Base-by-base conservation (phyloP, 2,113 vertebrate genomes). In the Raphicerus campestris region DNA sequence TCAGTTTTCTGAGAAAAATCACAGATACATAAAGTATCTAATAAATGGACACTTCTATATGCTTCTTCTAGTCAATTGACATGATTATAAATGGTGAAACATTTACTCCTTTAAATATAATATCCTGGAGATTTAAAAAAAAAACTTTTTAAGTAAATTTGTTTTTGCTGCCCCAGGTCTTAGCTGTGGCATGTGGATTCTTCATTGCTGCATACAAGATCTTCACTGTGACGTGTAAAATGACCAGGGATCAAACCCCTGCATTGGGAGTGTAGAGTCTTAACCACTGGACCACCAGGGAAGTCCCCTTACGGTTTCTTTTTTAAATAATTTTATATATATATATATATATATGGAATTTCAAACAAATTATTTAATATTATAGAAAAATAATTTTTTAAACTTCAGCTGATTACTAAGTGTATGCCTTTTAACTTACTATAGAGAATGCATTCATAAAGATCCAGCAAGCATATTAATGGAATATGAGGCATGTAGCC, bases 401-500 rank as follows among this genome's bases (percentile, higher is more conserved):
- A 61, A 87, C 5, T 56, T 92, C 15, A 91, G 16, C 14, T 30
- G 20, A 83, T 93, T 77, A 13, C 49, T 97, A 91, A 93, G 81
- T 55, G 70, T 96, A 96, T 93, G 35, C 20, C 89, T 96, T 97
- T 97, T 75, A 95, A 85, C n/a, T 91, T 92, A 20, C 56, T 87
- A 84, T 53, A 86, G 87, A 92, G 80, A 91, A 82, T 93, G 96
- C 63, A 45, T 94, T 97, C 63, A 80, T 97, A 30, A 81, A 95
- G 22, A 3, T 63, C 49, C 47, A 95, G 82, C n/a, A 91, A 66
- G 94, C 87, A 96, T 49, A 82, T 89, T 95, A 60, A 73, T 60
- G 77, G 35, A 96, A 32, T 81, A 97, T 66, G 83, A 96, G n/a
- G 61, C 87, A 91, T 93, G 49, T 15, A 96, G 78, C 24, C 88